Evolutionary conservation across 2,888 invertebrate species (phyloP), one percentile per base, ranked within the genome.

Genomic region (Darwinula stevensoni): DNA sequence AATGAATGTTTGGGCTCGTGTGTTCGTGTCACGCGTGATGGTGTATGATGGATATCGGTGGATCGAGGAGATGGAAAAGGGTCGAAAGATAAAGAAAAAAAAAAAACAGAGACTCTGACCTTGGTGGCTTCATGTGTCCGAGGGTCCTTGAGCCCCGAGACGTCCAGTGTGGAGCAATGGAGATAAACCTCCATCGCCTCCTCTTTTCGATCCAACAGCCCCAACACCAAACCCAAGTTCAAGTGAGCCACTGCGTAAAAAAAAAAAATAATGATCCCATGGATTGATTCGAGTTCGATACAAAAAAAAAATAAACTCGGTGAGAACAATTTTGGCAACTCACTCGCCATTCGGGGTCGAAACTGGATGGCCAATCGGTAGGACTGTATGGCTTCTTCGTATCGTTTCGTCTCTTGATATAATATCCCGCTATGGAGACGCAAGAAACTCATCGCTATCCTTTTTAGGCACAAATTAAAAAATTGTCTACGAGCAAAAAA

Each of bases 321-420:
- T 22, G 22, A n/a, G 9, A 6, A 9, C n/a, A 6, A 6, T 22
- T n/a, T 22, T n/a, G n/a, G n/a, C 22, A 39, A 72, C 76, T 75
- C 62, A 86, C 86, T 63, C 50, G 84, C 82, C 54, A 88, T 64
- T 45, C 76, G 73, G 40, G 86, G 84, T 52, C 88, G 63, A 57
- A 72, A 86, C 53, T 74, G 71, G 49, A 86, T 80, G 41, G 86
- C 86, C 46, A 68, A 64, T 52, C 75, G 69, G 55, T 84, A 86
- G 57, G 78, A 78, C 51, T 70, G 65, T 47, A 84, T 67, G 38
- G 86, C 82, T 50, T 76, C 76, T 43, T 73, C 67, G 52, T 70
- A 69, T 46, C 78, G 64, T 48, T 71, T 68, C 56, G 75, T 71
- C 45, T 76, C 74, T 56, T 86, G 84, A 44, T 76, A 65, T 47